Conservation (phyloP, 2,888 invertebrate genomes). For the Megamerina dolium region DNA sequence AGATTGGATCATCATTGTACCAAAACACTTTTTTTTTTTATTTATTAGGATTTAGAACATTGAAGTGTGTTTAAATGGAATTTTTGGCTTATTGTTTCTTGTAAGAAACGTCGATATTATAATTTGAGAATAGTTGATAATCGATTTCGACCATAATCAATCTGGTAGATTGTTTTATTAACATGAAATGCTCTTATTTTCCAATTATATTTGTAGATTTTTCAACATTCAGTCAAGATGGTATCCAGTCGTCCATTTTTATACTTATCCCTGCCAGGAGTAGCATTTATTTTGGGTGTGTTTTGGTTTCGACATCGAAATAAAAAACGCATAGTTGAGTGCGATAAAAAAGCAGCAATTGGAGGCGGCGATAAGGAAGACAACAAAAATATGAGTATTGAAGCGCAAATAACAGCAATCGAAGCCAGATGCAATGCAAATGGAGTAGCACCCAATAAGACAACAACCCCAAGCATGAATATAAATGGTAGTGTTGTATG, state of each 20-base stretch:
- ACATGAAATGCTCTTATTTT: not conserved
- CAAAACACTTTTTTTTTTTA: no score
- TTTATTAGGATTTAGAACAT: no score
- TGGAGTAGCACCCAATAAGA: slow-evolving; percentile 14
- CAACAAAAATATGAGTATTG: no score
- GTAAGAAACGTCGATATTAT: no score
- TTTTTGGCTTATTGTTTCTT: no score
- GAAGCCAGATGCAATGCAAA: slow-evolving; percentile 20
- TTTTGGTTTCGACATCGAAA: slow-evolving; percentile 75
- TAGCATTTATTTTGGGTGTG: slow-evolving; percentile 72
- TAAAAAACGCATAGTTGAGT: slow-evolving; percentile 47
- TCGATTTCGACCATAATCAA: not conserved
- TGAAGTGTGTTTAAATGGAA: no score
- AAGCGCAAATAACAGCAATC: slow-evolving; percentile 22
- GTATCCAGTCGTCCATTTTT: slow-evolving; percentile 70
- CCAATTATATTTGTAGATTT: slow-evolving; percentile 25
- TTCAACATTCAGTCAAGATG: slow-evolving; percentile 55
- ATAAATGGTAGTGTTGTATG: slow-evolving; percentile 31
- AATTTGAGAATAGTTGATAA: slow-evolving; percentile 2
- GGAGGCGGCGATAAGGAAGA: slow-evolving; percentile 18
- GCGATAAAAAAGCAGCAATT: slow-evolving; percentile 25
- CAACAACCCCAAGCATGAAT: slow-evolving; percentile 27
- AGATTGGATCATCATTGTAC: no score
- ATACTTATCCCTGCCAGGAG: slow-evolving; percentile 72
- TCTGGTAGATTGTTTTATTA: not conserved